Base-by-base conservation (phyloP, 2,888 invertebrate genomes). In the Drosophila parthenogenetica region DNA sequence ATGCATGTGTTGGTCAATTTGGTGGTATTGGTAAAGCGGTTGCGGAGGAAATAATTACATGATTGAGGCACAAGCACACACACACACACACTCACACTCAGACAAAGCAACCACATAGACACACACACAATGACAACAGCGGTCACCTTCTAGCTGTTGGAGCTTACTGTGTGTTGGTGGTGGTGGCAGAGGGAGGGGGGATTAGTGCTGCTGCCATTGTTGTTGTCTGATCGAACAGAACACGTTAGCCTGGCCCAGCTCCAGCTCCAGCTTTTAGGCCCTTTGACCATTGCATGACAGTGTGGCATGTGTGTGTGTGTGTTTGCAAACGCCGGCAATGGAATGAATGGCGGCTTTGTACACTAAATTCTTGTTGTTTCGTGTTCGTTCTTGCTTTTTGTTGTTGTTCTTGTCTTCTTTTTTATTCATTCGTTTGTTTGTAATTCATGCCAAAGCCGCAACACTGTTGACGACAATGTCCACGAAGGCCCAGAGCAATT, bases 11-110 rank as follows among this genome's bases (percentile, higher is more conserved):
- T 35, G 35, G 35, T 35, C 35, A 35, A 5, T 35, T 35, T 35
- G 11, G 64, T 62, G 48, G 83, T 81, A 75, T 79, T 73, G 75
- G 75, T 77, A 67, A 71, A 79, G 67, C 70, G 77, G 77, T 79
- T 86, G 90, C 88, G 85, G 89, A 90, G 90, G 91, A 92, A 92
- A 92, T 92, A 92, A 91, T 92, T 91, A 92, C 89, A 91, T 90
- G 90, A 91, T 91, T 90, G 91, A 90, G 89, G 91, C 77, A 89
- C 83, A 77, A 76, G 71, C 66, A 66, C 68, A 73, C 65, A 73
- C 60, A 66, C 35, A 60, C 64, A 69, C 43, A 11, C 29, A 19
- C 19, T 3, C 19, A 19, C 3, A 3, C n/a, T n/a, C n/a, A 5
- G 29, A 29, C 29, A 29, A n/a, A 43, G 55, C 54, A 65, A 45